phyloP scores from a whole-genome alignment of 2,797 vertebrate species.

The Propithecus perrieri region DNA sequence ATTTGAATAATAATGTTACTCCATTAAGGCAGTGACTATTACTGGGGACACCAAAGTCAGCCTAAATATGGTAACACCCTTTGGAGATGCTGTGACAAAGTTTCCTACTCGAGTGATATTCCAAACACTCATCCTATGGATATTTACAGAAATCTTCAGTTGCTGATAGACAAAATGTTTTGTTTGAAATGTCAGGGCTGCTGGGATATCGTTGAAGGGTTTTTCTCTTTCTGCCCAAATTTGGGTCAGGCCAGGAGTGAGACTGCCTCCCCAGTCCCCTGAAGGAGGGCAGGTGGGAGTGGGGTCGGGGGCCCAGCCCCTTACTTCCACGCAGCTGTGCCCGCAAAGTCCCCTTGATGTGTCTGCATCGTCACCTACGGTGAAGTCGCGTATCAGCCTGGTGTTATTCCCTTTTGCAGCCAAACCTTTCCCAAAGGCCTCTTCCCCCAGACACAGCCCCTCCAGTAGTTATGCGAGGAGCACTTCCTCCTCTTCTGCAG shows the following conservation, averaged over 20 bases:
- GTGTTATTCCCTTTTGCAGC: slow-evolving; percentile 83
- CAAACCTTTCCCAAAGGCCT: slow-evolving; percentile 91
- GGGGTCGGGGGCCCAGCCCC: neutral
- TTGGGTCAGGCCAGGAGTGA: neutral
- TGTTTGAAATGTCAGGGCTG: neutral
- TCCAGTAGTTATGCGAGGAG: slow-evolving; percentile 91
- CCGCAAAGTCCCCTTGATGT: too few relatives aligned
- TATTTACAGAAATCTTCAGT: neutral
- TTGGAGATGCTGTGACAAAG: neutral
- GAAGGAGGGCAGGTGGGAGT: neutral
- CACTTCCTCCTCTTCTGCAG: slow-evolving; percentile 90
- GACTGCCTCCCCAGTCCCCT: neutral
- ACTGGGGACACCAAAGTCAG: neutral
- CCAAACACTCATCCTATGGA: neutral
- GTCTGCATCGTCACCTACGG: neutral
- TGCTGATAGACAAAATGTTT: neutral
- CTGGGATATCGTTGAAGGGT: neutral
- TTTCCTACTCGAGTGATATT: neutral
- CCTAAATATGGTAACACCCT: neutral
- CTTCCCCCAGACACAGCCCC: slow-evolving; percentile 91
- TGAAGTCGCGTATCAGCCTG: neutral
- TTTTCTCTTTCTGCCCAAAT: slow-evolving; percentile 1
- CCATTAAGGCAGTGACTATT: neutral
- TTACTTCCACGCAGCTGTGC: fast-evolving
- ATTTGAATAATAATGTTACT: neutral